Evolutionary conservation across 2,113 vertebrate genomes (phyloP).

Genomic region (Lepus americanus): DNA sequence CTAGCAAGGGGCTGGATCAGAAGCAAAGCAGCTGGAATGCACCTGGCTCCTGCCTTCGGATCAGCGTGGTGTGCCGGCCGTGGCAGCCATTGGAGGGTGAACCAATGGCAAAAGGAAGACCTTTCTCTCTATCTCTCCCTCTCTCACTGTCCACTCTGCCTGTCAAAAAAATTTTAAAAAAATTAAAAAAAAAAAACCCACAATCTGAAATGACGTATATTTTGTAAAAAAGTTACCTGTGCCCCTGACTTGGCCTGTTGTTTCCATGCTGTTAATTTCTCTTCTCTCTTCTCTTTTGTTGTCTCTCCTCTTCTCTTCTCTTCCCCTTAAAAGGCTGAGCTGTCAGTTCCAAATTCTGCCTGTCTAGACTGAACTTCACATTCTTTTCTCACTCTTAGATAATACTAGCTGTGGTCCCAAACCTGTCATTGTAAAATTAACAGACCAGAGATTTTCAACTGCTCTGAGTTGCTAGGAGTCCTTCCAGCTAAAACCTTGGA

Average conservation of each 20-base stretch:
- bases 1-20: too few relatives aligned
- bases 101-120: too few relatives aligned
- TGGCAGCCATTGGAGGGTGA: too few relatives aligned
- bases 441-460: not conserved
- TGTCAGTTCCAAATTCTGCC: not conserved
- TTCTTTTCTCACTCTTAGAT: not conserved
- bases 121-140: too few relatives aligned
- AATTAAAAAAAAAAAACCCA: too few relatives aligned
- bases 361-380: not conserved
- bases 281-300: not conserved
- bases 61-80: too few relatives aligned
- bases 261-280: not conserved
- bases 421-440: not conserved
- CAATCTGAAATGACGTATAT: not conserved
- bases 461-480: not conserved
- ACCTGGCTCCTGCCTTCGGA: too few relatives aligned
- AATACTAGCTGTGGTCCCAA: not conserved
- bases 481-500: not conserved
- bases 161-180: too few relatives aligned
- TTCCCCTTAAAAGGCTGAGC: not conserved
- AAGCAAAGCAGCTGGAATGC: too few relatives aligned
- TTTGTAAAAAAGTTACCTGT: not conserved
- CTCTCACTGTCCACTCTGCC: too few relatives aligned
- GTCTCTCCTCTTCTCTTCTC: not conserved
- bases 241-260: not conserved